Conservation (phyloP, 2,797 vertebrate genomes). For the Jordanella pulchra region DNA sequence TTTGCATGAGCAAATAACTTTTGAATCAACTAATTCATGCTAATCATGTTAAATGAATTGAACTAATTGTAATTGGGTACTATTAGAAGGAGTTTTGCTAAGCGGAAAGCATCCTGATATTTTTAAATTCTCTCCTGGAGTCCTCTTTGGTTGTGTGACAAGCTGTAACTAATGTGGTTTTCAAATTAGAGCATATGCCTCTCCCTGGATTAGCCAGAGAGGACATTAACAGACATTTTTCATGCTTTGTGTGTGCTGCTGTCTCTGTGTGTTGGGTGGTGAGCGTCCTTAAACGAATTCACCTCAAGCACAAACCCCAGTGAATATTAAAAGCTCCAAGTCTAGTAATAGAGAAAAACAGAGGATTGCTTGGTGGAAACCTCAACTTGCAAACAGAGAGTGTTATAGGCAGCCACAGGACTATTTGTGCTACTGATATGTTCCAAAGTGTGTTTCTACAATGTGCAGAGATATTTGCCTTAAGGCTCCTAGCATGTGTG, state of each 20-base stretch:
- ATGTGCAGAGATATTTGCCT: constrained; percentile 60
- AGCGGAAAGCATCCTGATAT: constrained; percentile 61
- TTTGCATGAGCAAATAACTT: constrained; percentile 67
- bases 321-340: constrained; percentile 68
- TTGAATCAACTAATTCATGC: constrained; percentile 56
- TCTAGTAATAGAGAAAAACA: constrained; percentile 42
- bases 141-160: constrained; percentile 63
- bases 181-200: constrained; percentile 68
- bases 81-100: constrained; percentile 71
- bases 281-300: constrained; percentile 58
- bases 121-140: constrained; percentile 69
- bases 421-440: constrained; percentile 77
- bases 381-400: constrained; percentile 66
- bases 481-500: constrained; percentile 55
- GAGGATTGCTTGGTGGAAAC: constrained; percentile 49
- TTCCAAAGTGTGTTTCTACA: constrained; percentile 67
- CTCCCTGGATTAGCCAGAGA: constrained; percentile 63
- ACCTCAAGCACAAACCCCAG: constrained; percentile 56
- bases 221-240: constrained; percentile 63
- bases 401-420: constrained; percentile 74
- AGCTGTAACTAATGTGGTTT: constrained; percentile 76
- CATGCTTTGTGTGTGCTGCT: constrained; percentile 29
- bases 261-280: constrained; percentile 8
- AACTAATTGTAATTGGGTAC: constrained; percentile 74
- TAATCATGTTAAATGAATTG: constrained; percentile 77